Evolutionary conservation across 2,888 invertebrate species (phyloP), one percentile per base, ranked within the genome.

Genomic region (Neoitamus cyanurus): DNA sequence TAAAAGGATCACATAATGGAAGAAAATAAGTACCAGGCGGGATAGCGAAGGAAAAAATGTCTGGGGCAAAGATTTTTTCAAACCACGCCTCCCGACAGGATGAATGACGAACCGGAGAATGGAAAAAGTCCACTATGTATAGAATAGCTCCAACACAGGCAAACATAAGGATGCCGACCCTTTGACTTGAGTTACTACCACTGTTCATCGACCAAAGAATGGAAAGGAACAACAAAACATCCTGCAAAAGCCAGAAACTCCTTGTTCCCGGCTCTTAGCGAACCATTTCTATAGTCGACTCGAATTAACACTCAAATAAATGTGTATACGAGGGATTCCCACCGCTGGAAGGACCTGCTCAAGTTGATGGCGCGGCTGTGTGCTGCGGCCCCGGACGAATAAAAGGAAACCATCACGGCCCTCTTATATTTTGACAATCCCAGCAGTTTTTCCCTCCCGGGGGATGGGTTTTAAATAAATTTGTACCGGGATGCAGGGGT

Each of bases 401-500:
- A 84, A 84, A 77, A 84, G 75, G 48, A 84, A 58, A 48, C 75
- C 68, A 84, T 83, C 82, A 83, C 69, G 68, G 37, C 82, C 82
- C 82, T 69, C 82, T 83, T 73, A 73, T 83, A 72, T 83, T 70
- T 83, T 83, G 72, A 46, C 48, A 25, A 46, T 70, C 42, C 42
- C 7, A 42, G 70, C 70, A 83, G 69, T 83, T 83, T 69, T 69
- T 83, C 42, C 73, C 15, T 73, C 58, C 20, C 30, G 68, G 30
- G 85, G 85, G 85, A 83, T 86, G 85, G 84, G 84, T 84, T 86
- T 84, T 86, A 83, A 84, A 85, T 85, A 85, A 84, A 85, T 80
- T 78, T 69, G 15, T 83, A 36, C 58, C 37, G 58, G 83, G 78
- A 36, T 83, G 80, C 85, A 83, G 25, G 58, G 15, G 5, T 20